Percentiles rank a stretch among this genome's conserved stretches.
phyloP scores from a whole-genome alignment of 2,113 vertebrate species.

The Xiphophorus couchianus region DNA sequence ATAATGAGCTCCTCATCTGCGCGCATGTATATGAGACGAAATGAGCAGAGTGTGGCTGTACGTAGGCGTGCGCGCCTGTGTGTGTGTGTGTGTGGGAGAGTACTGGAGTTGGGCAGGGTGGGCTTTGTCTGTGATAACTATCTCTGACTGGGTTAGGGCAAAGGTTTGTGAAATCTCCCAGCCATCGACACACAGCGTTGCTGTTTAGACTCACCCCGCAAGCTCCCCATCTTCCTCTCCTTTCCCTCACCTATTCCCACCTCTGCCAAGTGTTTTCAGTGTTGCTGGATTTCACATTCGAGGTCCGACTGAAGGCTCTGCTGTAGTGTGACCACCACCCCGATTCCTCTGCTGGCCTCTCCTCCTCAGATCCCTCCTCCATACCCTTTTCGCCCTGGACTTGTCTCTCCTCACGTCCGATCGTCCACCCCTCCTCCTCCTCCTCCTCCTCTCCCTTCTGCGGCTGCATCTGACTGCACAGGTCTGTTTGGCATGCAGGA shows the following conservation, averaged over 20 bases:
- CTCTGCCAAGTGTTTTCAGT: constrained; percentile 43
- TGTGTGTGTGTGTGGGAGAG: constrained; percentile 20
- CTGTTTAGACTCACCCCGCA: constrained; percentile 71
- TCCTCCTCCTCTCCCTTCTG: constrained; percentile 38
- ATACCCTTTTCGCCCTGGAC: constrained; percentile 63
- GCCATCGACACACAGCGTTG: constrained; percentile 70
- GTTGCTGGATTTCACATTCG: constrained; percentile 65
- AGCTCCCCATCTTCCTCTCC: constrained; percentile 62
- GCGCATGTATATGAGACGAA: constrained; percentile 34
- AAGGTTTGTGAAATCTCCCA: constrained; percentile 73
- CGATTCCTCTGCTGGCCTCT: constrained; percentile 11
- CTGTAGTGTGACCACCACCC: constrained; percentile 60
- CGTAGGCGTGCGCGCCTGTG: constrained; percentile 21
- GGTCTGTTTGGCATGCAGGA: constrained; percentile 80
- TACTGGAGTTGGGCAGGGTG: constrained; percentile 18
- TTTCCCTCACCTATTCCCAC: constrained; percentile 23
- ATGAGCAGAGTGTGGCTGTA: constrained; percentile 20
- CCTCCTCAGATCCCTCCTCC: constrained; percentile 59
- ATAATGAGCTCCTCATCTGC: constrained; percentile 57
- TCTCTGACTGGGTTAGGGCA: constrained; percentile 68
- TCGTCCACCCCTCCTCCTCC: constrained; percentile 26
- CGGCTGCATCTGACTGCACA: constrained; percentile 75
- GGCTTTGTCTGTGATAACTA: constrained; percentile 69
- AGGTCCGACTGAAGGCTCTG: constrained; percentile 62
- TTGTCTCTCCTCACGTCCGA: constrained; percentile 61